Evolutionary conservation across 1,140 invertebrate genomes (phyloP), one percentile per base, ranked within the genome.

Genomic region (Achatina immaculata): DNA sequence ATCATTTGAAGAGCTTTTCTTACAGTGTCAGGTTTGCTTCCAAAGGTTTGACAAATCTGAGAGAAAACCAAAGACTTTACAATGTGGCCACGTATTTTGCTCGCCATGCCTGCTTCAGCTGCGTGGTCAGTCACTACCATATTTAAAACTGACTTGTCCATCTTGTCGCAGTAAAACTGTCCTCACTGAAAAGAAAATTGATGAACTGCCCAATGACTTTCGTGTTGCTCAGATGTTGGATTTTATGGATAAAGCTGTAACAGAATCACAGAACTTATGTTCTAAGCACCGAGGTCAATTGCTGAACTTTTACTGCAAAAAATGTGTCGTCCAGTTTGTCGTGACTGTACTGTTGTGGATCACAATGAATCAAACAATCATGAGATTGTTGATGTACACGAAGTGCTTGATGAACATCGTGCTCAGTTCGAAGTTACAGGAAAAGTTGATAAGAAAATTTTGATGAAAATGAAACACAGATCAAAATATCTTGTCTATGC

Each of bases 281-380:
- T 75, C 83, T 1, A 89, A 89, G 81, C 89, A 90, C 78, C 86
- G 86, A 48, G 84, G 85, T 14, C 89, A 90, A 74, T 86, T 87
- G 24, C 58, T 90, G 66, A 89, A 88, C 73, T 90, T 90, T 80
- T 90, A 88, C 83, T 90, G 89, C 75, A 88, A 87, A 75, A 85
- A 85, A 28, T 90, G 89, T 74, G 48, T 84, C 40, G 79, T n/a
- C 88, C 82, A 89, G 87, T 0, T n/a, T n/a, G n/a, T n/a, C n/a
- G n/a, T n/a, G n/a, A n/a, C n/a, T n/a, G n/a, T n/a, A n/a, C n/a
- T n/a, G 87, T 90, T 28, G 80, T 90, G 4, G 89, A 90, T 72
- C 89, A 90, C 83, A 90, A 89, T 66, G 88, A 90, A 78, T 65
- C 77, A 14, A 83, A 87, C 51, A 86, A 86, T 21, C 88, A 89